These are phyloP conservation scores for Clarias platycephalus DNA, from an alignment of 2,797 vertebrate species.

Conservation along the genomic window DNA sequence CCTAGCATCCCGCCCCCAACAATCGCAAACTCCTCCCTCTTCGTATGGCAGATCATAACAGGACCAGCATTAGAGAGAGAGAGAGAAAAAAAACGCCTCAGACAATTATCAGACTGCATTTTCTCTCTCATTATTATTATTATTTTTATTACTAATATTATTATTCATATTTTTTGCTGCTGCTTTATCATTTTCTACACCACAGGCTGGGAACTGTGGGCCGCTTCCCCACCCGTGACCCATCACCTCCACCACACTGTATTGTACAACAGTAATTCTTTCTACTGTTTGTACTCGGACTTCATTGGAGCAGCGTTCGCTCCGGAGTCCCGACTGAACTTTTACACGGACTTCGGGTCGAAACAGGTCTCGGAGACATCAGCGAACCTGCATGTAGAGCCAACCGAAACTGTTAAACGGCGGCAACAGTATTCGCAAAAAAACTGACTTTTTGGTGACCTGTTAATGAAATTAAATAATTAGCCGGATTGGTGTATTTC, in stretches of 20 bases:
- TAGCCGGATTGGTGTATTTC: conserved; percentile 55
- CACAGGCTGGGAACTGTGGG: conserved; percentile 60
- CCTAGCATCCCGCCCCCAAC: conserved; percentile 70
- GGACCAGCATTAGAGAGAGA: conserved; percentile 2
- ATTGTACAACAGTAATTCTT: conserved; percentile 33
- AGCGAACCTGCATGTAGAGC: conserved; percentile 38
- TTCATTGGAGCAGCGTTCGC: neutral
- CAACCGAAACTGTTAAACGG: conserved; percentile 17
- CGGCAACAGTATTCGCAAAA: conserved; percentile 36
- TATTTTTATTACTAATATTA: neutral
- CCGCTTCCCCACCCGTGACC: neutral
- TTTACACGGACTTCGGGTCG: neutral
- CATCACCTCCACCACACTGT: neutral
- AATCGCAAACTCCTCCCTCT: too few relatives aligned
- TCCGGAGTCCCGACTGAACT: neutral
- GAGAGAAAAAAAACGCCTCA: too few relatives aligned
- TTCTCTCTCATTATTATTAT: neutral
- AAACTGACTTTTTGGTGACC: conserved; percentile 27
- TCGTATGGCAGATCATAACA: neutral
- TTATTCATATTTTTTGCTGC: conserved; percentile 2
- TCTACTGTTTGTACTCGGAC: conserved; percentile 1
- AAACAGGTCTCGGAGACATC: neutral
- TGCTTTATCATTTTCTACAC: conserved; percentile 30
- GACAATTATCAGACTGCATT: neutral
- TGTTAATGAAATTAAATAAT: too few relatives aligned